Evolutionary conservation across 2,888 invertebrate species (phyloP), one percentile per base, ranked within the genome.

Genomic region (Agriotes lineatus): DNA sequence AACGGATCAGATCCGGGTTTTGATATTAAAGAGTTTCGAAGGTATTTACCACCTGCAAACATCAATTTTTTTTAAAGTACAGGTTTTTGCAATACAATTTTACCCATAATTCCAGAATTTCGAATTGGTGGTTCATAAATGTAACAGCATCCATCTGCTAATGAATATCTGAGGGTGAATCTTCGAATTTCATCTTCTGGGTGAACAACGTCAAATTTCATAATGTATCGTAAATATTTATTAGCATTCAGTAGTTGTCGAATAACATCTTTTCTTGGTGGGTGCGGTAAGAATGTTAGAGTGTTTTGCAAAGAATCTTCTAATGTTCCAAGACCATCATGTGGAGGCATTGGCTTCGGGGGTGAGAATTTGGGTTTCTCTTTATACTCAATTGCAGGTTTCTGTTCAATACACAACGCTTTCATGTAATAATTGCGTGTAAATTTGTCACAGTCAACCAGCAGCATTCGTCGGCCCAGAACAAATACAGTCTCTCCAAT

Each of bases 371-470:
- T 70, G 14, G 76, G 72, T 54, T 79, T 78, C 37, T 77, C 67
- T 20, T 75, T 76, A 50, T 84, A 78, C 39, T 82, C 77, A 35
- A 87, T 81, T 0, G 81, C 72, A 0, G 82, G 76, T 70, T 77
- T 82, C 75, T 87, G 87, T 58, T 84, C 83, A 22, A 86, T 85
- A 64, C 85, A 82, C 16, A 86, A 75, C 1, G 83, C 82, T 58
- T 84, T 82, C 69, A 81, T 80, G 71, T 74, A 96, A 83, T 93
- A 96, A 72, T 88, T 89, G 74, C 94, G 88, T 0, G 96, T 95
- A 83, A 93, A 95, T 14, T 85, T 82, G 79, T 96, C 95, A 80
- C 94, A 94, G 81, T 96, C 93, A 74, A 89, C 91, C 2, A 96
- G 83, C 6, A 95, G 85, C 83, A 96, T 92, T 75, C 88, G 85